Base-by-base conservation (phyloP, 1,140 invertebrate species). In the Drosophila tani region DNA sequence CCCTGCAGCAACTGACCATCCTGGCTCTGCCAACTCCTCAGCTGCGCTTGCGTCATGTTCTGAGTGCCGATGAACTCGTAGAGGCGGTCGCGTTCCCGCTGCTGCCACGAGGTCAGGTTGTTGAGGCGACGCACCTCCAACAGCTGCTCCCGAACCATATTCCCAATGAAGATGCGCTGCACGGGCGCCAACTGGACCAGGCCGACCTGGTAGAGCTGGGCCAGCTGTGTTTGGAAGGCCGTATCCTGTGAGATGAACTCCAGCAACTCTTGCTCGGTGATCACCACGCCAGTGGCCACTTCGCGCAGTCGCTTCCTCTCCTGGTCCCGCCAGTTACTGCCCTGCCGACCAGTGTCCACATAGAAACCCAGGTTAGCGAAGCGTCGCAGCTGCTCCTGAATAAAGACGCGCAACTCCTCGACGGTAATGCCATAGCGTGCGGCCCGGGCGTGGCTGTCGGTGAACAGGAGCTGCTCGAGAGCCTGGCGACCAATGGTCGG, bases 21-120 rank as follows among this genome's bases (percentile, higher is more conserved):
- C 51, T 92, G 86, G 7, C 65, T 79, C 50, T 92, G 91, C 91
- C 91, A 92, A 12, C 78, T 76, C 5, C 43, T 71, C 27, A 92
- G 32, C 35, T 92, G 85, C 1, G 69, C 59, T 24, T 88, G 35
- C 2, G 76, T 83, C 63, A 92, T 86, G 46, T 88, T 91, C 50
- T 91, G 90, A 27, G 81, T 92, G 43, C 80, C 75, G 35, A 92
- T 91, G 29, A 92, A 91, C 7, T 79, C 85, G 49, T 92, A 92
- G 0, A 92, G 68, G 24, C 91, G 91, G 71, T 92, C 91, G 6
- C 91, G 86, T 35, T 92, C 91, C 24, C 69, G 55, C 45, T 79
- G 77, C 71, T 92, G 91, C 91, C 91, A 92, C 1, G 46, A 17
- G 41, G 81, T 75, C 6, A 92, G 50, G 2, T 60, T 29, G 3